A percentile compares a stretch with the other conserved stretches of the same genome.
Evolutionary conservation across 2,113 vertebrate genomes (phyloP).

Genomic region (Lepus europaeus): DNA sequence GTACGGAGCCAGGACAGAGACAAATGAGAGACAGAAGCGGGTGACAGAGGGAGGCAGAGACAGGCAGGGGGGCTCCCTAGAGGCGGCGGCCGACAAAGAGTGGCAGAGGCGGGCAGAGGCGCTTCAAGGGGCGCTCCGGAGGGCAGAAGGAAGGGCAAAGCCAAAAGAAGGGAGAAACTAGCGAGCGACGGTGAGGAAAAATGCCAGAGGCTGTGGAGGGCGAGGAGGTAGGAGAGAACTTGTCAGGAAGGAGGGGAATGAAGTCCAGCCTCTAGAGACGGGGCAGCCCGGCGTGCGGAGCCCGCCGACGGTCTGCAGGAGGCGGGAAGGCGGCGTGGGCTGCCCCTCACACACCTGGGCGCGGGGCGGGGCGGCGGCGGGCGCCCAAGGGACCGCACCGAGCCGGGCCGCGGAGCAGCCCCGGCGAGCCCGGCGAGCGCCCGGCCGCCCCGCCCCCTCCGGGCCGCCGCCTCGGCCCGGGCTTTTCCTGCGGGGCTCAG

Average conservation of each 20-base stretch:
- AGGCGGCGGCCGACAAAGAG: conserved; percentile 65
- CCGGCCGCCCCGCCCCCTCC: conserved; percentile 75
- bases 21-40: conserved; percentile 46
- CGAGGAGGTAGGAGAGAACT: not conserved
- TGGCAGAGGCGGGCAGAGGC: conserved; percentile 4
- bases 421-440: not conserved
- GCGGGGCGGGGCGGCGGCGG: conserved; percentile 48
- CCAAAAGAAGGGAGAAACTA: not conserved
- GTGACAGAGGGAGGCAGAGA: conserved; percentile 15
- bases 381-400: not conserved
- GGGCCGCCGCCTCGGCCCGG: conserved; percentile 50
- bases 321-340: not conserved
- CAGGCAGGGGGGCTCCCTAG: not conserved
- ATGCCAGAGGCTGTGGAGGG: not conserved
- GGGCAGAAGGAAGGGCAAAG: not conserved
- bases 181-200: conserved; percentile 9
- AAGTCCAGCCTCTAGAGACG: conserved; percentile 39
- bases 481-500: conserved; percentile 83
- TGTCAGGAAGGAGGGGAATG: not conserved
- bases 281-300: not conserved
- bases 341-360: conserved; percentile 58
- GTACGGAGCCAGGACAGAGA: conserved; percentile 59
- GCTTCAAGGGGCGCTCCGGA: conserved; percentile 3
- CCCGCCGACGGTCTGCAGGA: not conserved
- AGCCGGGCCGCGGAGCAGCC: conserved; percentile 16